Percentiles rank a stretch among this genome's conserved stretches.
phyloP scores from a whole-genome alignment of 1,140 invertebrate species.

The Nephila pilipes region DNA sequence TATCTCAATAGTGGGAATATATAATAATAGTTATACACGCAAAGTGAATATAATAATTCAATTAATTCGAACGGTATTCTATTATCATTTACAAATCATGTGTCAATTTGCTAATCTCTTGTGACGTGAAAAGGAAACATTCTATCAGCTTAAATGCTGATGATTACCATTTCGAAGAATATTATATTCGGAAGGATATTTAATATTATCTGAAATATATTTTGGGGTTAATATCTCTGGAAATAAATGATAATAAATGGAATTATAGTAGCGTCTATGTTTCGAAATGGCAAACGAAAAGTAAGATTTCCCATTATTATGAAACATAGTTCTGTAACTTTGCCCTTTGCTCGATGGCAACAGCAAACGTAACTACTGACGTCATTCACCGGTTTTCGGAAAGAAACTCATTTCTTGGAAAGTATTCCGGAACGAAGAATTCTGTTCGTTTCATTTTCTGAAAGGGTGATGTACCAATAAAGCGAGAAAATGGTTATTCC shows the following conservation, averaged over 20 bases:
- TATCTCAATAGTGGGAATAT: no score
- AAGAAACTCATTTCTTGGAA: not conserved
- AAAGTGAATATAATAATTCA: no score
- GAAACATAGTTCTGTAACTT: not conserved
- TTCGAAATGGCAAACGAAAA: not conserved
- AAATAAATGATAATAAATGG: not conserved
- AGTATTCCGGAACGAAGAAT: not conserved
- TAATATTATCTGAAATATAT: not conserved
- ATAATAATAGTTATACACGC: no score
- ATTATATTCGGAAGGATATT: not conserved
- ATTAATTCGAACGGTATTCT: no score
- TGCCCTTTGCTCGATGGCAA: not conserved
- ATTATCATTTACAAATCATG: no score
- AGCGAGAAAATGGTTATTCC: not conserved
- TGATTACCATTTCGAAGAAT: not conserved
- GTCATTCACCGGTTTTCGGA: slow-evolving; percentile 10
- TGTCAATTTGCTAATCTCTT: not conserved
- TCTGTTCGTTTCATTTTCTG: not conserved
- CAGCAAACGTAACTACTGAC: not conserved
- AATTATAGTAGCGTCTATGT: not conserved
- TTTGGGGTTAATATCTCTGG: not conserved
- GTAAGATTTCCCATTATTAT: not conserved
- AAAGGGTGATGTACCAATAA: not conserved
- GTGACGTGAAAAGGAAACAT: not conserved
- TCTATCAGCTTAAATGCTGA: not conserved